These are phyloP conservation scores for Drosophila parabipectinata DNA, from an alignment of 1,140 invertebrate species.

Conservation along the genomic window DNA sequence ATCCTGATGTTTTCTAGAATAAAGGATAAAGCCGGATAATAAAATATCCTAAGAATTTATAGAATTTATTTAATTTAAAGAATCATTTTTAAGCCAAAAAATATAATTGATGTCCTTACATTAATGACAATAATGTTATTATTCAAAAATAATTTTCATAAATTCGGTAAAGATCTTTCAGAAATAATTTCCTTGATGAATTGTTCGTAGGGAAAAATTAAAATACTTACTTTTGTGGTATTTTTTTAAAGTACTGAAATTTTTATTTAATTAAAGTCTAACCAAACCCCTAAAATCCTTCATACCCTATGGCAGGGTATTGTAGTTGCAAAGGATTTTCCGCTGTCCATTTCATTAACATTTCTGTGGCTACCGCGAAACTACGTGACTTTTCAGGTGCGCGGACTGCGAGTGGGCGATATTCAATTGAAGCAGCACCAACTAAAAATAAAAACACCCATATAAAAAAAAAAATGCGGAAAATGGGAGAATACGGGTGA, in stretches of 20 bases:
- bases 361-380: conserved; percentile 38
- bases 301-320: neutral
- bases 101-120: too few relatives aligned
- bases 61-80: neutral
- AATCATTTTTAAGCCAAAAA: neutral
- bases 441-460: neutral
- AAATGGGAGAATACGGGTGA: neutral
- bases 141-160: too few relatives aligned
- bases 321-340: conserved; percentile 31
- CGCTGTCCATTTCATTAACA: conserved; percentile 70
- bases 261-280: neutral
- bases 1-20: neutral
- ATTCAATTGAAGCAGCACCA: conserved; percentile 38
- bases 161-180: too few relatives aligned
- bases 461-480: neutral
- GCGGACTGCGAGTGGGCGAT: conserved; percentile 14
- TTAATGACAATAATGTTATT: too few relatives aligned
- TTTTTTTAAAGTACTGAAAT: too few relatives aligned
- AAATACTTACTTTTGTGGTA: too few relatives aligned
- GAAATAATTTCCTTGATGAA: too few relatives aligned
- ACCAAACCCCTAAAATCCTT: neutral
- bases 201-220: too few relatives aligned
- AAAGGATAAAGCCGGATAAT: neutral
- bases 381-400: conserved; percentile 44
- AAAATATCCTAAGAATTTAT: neutral